Evolutionary conservation across 2,888 invertebrate genomes (phyloP).

Genomic region (Malthinus flaveolus): DNA sequence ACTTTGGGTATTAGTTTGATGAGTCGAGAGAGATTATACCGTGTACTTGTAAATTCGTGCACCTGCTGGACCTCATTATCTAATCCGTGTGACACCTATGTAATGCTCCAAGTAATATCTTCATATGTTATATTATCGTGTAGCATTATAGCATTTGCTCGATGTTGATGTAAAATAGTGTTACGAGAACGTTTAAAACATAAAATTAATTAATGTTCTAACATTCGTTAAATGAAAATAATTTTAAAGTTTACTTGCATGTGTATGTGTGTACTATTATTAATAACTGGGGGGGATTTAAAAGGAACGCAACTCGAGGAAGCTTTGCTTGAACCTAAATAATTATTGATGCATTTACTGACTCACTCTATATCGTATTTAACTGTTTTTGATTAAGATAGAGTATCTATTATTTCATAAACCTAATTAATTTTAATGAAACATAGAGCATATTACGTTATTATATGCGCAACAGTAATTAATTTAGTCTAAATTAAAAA

Average conservation of each 20-base stretch:
- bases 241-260: conserved; percentile 1
- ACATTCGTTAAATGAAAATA: conserved; percentile 9
- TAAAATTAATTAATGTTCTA: conserved; percentile 7
- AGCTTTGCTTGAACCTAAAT: conserved; percentile 1
- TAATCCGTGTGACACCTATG: conserved; percentile 10
- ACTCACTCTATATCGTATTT: no score
- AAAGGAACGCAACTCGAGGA: conserved; percentile 1
- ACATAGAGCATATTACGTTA: no score
- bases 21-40: no score
- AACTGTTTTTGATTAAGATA: no score
- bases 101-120: conserved; percentile 6
- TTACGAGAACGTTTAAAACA: conserved; percentile 4
- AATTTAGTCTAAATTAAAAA: no score
- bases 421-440: no score
- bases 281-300: conserved; percentile 2
- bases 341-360: conserved; percentile 3
- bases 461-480: no score
- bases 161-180: conserved; percentile 4
- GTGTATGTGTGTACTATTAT: neutral
- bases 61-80: conserved; percentile 11
- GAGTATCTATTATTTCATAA: no score
- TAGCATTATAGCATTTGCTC: conserved; percentile 5
- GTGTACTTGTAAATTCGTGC: neutral
- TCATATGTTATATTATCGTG: conserved; percentile 3
- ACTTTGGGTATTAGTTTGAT: no score